These are phyloP conservation scores for Micronycteris hirsuta DNA, from an alignment of 2,113 vertebrate species.

Conservation along the genomic window DNA sequence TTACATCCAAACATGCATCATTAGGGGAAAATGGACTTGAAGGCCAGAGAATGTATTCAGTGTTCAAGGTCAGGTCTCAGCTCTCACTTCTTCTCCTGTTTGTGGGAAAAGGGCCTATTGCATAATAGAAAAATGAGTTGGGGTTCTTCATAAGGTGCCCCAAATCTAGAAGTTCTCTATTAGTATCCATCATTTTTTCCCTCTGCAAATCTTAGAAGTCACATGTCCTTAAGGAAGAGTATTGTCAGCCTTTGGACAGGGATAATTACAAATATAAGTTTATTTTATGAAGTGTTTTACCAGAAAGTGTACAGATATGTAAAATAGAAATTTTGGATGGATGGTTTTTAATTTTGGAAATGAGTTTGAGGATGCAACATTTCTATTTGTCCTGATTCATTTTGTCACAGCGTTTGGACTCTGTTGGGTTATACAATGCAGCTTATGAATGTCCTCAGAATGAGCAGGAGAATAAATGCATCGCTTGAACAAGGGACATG, in stretches of 20 bases:
- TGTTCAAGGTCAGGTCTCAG: background rate
- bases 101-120: background rate
- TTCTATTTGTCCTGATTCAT: background rate
- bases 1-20: background rate
- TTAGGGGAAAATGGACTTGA: background rate
- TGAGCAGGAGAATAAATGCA: background rate
- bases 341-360: constrained; percentile 9
- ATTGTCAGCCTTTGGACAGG: background rate
- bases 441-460: background rate
- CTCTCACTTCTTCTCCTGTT: background rate
- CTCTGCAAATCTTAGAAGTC: background rate
- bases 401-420: background rate
- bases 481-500: background rate
- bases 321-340: background rate
- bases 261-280: background rate
- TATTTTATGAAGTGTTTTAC: background rate
- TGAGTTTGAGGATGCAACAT: background rate
- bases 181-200: background rate
- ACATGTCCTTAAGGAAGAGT: background rate
- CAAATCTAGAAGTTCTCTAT: background rate
- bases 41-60: background rate
- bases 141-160: background rate
- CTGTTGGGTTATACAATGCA: background rate
- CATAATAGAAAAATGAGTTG: background rate
- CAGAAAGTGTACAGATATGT: background rate